These are phyloP conservation scores for Pogonocichla stellata DNA, from an alignment of 2,113 vertebrate species.

Conservation along the genomic window DNA sequence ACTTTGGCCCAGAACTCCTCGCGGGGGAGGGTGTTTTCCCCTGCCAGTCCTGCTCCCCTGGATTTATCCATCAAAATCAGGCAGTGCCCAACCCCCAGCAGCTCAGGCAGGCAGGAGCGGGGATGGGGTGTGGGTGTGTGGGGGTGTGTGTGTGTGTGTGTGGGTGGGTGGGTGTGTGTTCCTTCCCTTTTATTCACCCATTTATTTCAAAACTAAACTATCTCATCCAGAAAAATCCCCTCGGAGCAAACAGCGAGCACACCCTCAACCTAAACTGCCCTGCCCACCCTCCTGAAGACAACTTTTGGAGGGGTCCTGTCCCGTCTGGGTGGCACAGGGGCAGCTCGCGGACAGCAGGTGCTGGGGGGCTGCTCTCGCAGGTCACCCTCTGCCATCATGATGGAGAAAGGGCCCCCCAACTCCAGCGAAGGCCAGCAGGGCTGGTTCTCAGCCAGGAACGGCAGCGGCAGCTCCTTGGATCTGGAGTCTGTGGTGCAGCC, in stretches of 20 bases:
- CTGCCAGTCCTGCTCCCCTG: neutral
- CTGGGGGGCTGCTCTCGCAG: neutral
- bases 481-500: constrained; percentile 56
- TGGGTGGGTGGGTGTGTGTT: too few relatives aligned
- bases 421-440: constrained; percentile 30
- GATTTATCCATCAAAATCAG: neutral
- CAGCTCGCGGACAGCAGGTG: rapidly evolving
- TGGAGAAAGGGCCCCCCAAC: constrained; percentile 22
- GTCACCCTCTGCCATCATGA: neutral
- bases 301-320: neutral
- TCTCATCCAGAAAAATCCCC: neutral
- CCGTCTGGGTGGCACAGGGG: neutral
- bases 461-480: constrained; percentile 60
- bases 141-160: neutral
- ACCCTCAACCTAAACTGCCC: rapidly evolving
- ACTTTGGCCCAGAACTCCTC: neutral
- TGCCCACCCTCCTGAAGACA: neutral
- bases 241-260: neutral
- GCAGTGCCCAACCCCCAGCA: neutral
- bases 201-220: neutral
- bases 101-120: neutral
- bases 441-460: constrained; percentile 27
- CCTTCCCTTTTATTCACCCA: neutral
- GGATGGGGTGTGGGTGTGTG: too few relatives aligned
- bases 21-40: neutral